Evolutionary conservation across 2,113 vertebrate genomes (phyloP), one percentile per base, ranked within the genome.

Genomic region (Colossoma macropomum): DNA sequence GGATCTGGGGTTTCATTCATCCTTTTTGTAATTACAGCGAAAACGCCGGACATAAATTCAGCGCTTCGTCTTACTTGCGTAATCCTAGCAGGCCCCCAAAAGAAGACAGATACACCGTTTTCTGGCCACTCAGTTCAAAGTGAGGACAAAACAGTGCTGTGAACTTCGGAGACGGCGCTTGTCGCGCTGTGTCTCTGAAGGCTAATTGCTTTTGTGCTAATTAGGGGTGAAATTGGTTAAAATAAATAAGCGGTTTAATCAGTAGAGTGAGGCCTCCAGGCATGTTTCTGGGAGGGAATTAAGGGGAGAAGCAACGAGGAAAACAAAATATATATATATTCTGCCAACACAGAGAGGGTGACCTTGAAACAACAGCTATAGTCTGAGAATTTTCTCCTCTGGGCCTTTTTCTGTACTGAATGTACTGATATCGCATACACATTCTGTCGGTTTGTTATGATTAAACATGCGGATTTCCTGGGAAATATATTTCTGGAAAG

Each of bases 181-280:
- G 23, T 62, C 63, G 13, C 27, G 7, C 17, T 23, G 9, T 13
- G 66, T 38, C 2, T 30, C n/a, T 16, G 9, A 54, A 56, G 16
- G 19, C 66, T 82, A 60, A 75, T 79, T 75, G 81, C 66, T 66
- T 50, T 54, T 32, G 68, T 52, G 77, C 32, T 75, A 76, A 86
- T 79, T 78, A 79, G 60, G 21, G 56, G 56, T 66, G 25, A 77
- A 83, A 77, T 23, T 60, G 27, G 48, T 66, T 71, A 23, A 77
- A 83, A 72, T 54, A 19, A 83, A 77, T 38, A 50, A 83, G 63
- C 16, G 15, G 0, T 56, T 79, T 54, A 60, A 77, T 48, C 32
- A 73, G 48, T 10, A 25, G 74, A 68, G 32, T 48, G 5, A 56
- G 15, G 38, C 60, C 32, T 25, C 6, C 6, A 75, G 50, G 38